Evolutionary conservation across 2,888 invertebrate genomes (phyloP), one percentile per base, ranked within the genome.

Genomic region (Melanchra persicariae): DNA sequence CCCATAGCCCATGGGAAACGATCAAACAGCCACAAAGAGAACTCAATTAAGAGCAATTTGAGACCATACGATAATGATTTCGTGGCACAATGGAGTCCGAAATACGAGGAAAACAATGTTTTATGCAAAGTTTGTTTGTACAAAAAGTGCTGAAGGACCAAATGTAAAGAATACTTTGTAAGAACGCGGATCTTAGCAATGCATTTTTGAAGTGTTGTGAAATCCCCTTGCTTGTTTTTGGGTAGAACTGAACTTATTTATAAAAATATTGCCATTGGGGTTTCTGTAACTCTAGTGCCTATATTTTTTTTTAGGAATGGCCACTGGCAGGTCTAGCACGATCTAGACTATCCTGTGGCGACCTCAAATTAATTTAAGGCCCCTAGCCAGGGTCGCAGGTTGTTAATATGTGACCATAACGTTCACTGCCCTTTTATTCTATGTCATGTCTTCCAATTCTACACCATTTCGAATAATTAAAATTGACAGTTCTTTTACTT

Each of bases 1-100:
- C 24, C 72, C 71, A 55, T 24, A 64, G 22, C 40, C n/a, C 57
- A 74, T 61, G 74, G 69, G 75, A 77, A 82, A 64, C 58, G 58
- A 73, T 70, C 26, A 70, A 74, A 34, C 30, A 62, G 15, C 45
- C 62, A 62, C 30, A 60, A 70, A 30, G 60, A 69, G 49, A 78
- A 80, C 81, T 68, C 55, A 60, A 80, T 77, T 55, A 70, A 62
- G 60, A 64, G 69, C 57, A 78, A 70, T 76, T 68, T 66, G 70
- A 74, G 22, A 75, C 47, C 63, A 57, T 37, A 74, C 74, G 22
- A 37, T 62, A 62, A 74, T 54, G 26, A 79, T 40, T 45, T 51
- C 10, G 43, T 30, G n/a, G 43, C 26, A 66, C 61, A 54, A 66
- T 66, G 66, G 47, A 40, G 43, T 4, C 17, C 47, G 26, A 43